A percentile compares a stretch with the other conserved stretches of the same genome.
phyloP scores from a whole-genome alignment of 2,113 vertebrate species.

The Aythya baeri region DNA sequence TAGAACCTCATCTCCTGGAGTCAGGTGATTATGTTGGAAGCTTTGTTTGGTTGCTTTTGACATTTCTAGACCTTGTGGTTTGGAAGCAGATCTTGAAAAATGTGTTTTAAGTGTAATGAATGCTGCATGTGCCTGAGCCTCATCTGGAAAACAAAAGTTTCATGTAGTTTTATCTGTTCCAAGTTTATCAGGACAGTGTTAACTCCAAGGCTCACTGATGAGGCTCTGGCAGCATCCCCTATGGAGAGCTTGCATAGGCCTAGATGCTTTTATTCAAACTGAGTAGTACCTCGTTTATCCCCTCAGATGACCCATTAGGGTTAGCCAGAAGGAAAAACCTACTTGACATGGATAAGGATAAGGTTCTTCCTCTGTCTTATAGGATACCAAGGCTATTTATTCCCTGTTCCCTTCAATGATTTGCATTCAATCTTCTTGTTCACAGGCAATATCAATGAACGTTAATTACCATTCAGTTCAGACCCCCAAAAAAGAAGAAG shows the following conservation, averaged over 20 bases:
- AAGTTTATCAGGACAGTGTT: constrained; percentile 26
- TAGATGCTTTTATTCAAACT: not conserved
- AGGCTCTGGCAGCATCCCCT: not conserved
- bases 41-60: constrained; percentile 17
- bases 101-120: constrained; percentile 11
- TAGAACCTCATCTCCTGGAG: constrained; percentile 9
- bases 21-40: constrained; percentile 25
- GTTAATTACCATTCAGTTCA: not conserved
- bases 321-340: not conserved
- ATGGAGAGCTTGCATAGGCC: not conserved
- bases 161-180: not conserved
- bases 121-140: not conserved
- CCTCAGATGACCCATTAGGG: not conserved
- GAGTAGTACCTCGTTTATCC: not conserved
- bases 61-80: constrained; percentile 25
- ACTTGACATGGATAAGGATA: not conserved
- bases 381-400: not conserved
- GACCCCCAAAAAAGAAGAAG: not conserved
- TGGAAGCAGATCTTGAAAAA: constrained; percentile 51
- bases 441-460: not conserved
- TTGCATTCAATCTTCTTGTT: not conserved
- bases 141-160: constrained; percentile 8
- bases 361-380: not conserved
- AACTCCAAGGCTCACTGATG: not conserved
- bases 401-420: not conserved